A percentile compares a stretch with the other conserved stretches of the same genome.
Conservation (phyloP, 2,797 vertebrate genomes). For the Buphagus erythrorhynchus region DNA sequence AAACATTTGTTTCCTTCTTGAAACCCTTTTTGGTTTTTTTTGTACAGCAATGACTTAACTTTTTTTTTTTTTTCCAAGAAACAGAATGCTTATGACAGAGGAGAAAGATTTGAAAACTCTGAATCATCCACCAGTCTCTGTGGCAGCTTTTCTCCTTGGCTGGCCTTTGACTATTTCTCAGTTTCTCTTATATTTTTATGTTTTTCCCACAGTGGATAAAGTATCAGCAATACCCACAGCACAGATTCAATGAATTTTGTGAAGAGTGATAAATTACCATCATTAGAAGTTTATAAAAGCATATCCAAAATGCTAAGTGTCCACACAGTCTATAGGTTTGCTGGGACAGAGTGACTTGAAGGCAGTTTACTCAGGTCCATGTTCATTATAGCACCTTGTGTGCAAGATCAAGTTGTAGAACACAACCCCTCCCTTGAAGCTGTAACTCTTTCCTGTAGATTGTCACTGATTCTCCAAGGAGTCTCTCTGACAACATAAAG, state of each 20-base stretch:
- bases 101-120: background rate
- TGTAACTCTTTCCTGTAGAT: background rate
- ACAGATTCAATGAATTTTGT: background rate
- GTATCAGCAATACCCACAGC: background rate
- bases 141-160: background rate
- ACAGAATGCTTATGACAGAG: constrained; percentile 11
- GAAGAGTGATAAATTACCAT: background rate
- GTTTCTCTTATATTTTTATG: background rate
- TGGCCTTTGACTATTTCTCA: background rate
- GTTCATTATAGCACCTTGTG: background rate
- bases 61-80: background rate
- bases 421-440: background rate
- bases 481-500: background rate
- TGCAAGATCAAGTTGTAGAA: background rate
- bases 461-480: background rate
- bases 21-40: background rate
- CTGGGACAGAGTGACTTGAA: background rate
- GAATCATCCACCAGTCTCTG: constrained; percentile 6
- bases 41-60: background rate
- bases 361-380: background rate
- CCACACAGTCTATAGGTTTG: background rate
- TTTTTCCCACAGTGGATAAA: background rate
- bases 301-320: background rate
- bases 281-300: background rate
- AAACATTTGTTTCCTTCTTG: background rate